phyloP scores from a whole-genome alignment of 2,797 vertebrate species.

The Sebastes minor region DNA sequence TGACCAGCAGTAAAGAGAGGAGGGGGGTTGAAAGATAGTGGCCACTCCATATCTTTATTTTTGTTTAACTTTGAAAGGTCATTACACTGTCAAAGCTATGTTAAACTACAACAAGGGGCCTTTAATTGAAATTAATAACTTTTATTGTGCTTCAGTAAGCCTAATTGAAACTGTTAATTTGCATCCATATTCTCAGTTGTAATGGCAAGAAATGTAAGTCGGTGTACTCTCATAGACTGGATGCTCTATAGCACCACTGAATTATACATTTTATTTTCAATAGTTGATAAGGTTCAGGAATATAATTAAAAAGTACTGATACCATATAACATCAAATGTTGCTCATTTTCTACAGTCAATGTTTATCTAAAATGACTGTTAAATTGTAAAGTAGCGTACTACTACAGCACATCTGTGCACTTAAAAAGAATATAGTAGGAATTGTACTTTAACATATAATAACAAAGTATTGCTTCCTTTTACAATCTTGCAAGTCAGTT shows the following conservation, averaged over 20 bases:
- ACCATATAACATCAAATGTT: not conserved
- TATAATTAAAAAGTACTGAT: not conserved
- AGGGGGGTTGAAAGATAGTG: not conserved
- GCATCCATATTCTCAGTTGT: not conserved
- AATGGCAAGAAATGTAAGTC: not conserved
- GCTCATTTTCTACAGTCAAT: too few species aligned
- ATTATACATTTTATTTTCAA: too few species aligned
- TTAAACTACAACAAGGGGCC: not conserved
- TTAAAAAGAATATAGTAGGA: too few species aligned
- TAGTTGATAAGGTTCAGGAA: not conserved
- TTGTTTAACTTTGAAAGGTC: constrained; percentile 47
- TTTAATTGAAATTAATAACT: constrained; percentile 24
- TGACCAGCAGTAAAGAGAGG: constrained; percentile 26
- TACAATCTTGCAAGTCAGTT: too few species aligned
- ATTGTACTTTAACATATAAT: too few species aligned
- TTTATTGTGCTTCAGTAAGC: not conserved
- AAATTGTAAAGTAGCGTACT: too few species aligned
- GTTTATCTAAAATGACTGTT: not conserved
- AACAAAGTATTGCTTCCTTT: too few species aligned
- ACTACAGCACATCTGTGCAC: too few species aligned
- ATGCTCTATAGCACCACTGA: too few species aligned
- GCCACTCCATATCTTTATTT: not conserved
- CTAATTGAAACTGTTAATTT: not conserved
- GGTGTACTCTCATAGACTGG: too few species aligned
- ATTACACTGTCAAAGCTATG: not conserved